A percentile compares a stretch with the other conserved stretches of the same genome.
Evolutionary conservation across 2,888 invertebrate species (phyloP).

Genomic region (Tenodera sinensis): DNA sequence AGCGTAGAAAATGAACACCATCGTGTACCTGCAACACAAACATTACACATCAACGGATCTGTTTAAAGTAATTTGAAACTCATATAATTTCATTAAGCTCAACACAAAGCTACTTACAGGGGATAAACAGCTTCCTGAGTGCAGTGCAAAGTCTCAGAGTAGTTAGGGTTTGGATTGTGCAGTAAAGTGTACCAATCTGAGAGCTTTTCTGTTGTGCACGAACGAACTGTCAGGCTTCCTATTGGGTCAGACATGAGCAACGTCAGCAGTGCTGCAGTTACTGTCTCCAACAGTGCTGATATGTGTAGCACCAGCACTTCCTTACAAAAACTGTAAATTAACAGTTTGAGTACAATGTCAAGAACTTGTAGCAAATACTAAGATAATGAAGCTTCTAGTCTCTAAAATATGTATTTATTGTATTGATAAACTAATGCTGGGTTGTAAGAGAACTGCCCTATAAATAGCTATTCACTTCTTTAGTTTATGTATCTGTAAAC

Average conservation of each 20-base stretch:
- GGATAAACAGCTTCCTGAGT: constrained; percentile 98
- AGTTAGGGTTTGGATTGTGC: constrained; percentile 91
- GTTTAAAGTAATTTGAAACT: no score
- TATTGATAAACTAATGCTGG: no score
- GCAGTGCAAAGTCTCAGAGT: constrained; percentile 83
- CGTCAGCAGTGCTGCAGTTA: constrained; percentile 70
- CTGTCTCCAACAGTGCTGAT: constrained; percentile 79
- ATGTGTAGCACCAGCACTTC: constrained; percentile 72
- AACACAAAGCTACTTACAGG: constrained; percentile 55
- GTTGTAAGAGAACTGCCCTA: no score
- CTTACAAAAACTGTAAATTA: constrained; percentile 60
- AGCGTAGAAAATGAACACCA: constrained; percentile 87
- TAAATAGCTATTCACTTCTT: no score
- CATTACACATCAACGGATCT: neutral
- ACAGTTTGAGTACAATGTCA: neutral
- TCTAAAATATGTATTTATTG: no score
- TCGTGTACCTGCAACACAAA: constrained; percentile 70
- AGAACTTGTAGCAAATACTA: no score
- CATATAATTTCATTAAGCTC: neutral
- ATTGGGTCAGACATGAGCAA: constrained; percentile 78
- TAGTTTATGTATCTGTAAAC: no score
- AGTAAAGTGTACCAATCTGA: constrained; percentile 97
- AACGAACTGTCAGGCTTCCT: constrained; percentile 69
- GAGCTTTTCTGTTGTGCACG: constrained; percentile 74
- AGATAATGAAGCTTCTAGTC: no score